These are phyloP conservation scores for Danaus chrysippus DNA, from an alignment of 2,888 invertebrate species.

Conservation along the genomic window DNA sequence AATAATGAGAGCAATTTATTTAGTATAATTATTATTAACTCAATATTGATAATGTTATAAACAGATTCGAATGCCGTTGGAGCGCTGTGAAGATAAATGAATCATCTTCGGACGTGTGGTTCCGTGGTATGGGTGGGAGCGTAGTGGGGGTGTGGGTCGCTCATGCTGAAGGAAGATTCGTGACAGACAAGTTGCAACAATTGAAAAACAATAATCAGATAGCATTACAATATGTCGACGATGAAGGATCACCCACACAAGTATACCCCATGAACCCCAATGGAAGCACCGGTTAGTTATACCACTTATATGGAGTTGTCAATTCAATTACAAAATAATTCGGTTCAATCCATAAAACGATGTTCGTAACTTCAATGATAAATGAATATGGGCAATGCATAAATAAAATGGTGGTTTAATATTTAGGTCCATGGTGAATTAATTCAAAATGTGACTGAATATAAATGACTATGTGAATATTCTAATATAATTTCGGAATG, in stretches of 20 bases:
- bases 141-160: conserved; percentile 97
- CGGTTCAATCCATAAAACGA: not conserved
- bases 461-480: no score
- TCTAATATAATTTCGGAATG: no score
- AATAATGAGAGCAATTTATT: no score
- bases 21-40: no score
- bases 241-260: conserved; percentile 85
- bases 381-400: no score
- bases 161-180: conserved; percentile 95
- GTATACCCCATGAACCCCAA: conserved; percentile 97
- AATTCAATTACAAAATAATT: not conserved
- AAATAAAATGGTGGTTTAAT: no score
- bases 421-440: no score
- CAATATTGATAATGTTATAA: no score
- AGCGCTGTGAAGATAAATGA: conserved; percentile 86
- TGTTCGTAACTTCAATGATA: not conserved
- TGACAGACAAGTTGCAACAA: conserved; percentile 71
- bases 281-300: conserved; percentile 84
- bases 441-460: no score
- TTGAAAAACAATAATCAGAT: conserved; percentile 81
- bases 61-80: conserved; percentile 85
- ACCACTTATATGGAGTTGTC: not conserved
- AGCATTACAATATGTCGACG: conserved; percentile 91
- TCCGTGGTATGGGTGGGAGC: conserved; percentile 92
- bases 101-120: conserved; percentile 86